These are phyloP conservation scores for Augiades crinisus DNA, from an alignment of 2,888 invertebrate species.

Conservation along the genomic window DNA sequence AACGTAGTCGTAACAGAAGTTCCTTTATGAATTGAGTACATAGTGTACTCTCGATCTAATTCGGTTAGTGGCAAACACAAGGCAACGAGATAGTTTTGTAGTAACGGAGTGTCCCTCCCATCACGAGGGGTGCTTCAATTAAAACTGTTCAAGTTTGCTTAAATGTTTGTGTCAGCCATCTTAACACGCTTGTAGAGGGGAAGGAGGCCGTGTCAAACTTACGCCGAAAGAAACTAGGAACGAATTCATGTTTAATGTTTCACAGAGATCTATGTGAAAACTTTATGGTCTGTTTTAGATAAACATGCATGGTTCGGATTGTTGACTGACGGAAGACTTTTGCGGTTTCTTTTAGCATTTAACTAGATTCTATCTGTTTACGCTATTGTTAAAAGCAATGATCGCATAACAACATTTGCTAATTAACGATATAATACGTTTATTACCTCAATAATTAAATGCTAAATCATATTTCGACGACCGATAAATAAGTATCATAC, in stretches of 20 bases:
- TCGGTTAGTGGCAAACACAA: conserved; percentile 49
- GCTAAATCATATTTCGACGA: neutral
- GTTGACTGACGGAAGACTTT: too few species aligned
- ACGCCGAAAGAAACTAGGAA: conserved; percentile 10
- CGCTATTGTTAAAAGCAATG: too few species aligned
- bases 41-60: conserved; percentile 45
- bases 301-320: neutral
- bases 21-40: conserved; percentile 39
- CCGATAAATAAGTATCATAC: neutral
- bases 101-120: conserved; percentile 40
- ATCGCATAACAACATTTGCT: too few species aligned
- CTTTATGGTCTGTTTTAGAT: too few species aligned
- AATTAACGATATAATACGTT: too few species aligned
- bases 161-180: conserved; percentile 67
- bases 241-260: conserved; percentile 1
- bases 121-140: conserved; percentile 68
- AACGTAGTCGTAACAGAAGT: conserved; percentile 34
- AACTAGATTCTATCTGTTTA: too few species aligned
- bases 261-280: conserved; percentile 5
- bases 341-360: too few species aligned
- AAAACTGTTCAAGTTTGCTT: conserved; percentile 72
- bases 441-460: too few species aligned
- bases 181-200: conserved; percentile 18
- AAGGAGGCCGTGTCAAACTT: conserved; percentile 3
- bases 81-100: conserved; percentile 40